Conservation (phyloP, 2,888 invertebrate genomes). For the Plutella xylostella region DNA sequence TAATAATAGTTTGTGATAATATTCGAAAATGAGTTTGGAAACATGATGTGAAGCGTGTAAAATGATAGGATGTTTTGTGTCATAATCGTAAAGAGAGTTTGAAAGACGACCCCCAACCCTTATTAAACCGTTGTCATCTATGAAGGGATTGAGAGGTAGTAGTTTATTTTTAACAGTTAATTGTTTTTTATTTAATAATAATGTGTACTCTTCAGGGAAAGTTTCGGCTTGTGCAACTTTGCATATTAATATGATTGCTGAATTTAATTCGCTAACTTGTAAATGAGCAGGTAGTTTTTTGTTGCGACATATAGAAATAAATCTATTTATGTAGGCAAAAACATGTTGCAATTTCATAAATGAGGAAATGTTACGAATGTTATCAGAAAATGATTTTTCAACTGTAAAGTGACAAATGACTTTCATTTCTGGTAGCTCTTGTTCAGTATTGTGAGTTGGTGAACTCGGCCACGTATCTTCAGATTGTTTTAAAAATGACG, state of each 20-base stretch:
- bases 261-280: background rate
- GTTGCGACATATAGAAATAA: background rate
- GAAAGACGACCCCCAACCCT: conserved; percentile 12
- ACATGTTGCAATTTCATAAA: background rate
- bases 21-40: conserved; percentile 6
- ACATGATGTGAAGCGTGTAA: conserved; percentile 11
- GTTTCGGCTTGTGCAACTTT: background rate
- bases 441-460: too few species aligned
- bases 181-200: background rate
- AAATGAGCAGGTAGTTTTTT: background rate
- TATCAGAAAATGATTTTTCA: too few species aligned
- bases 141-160: conserved; percentile 9
- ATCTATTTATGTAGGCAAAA: background rate
- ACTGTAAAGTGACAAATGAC: too few species aligned
- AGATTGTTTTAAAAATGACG: too few species aligned
- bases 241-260: background rate
- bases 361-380: background rate
- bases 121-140: conserved; percentile 7
- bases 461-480: too few species aligned
- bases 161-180: background rate
- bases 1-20: conserved; percentile 10
- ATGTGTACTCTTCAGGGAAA: background rate
- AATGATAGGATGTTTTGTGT: conserved; percentile 13
- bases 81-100: conserved; percentile 11
- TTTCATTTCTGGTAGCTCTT: too few species aligned